A percentile compares a stretch with the other conserved stretches of the same genome.
Conservation (phyloP, 30 jellyfish, hydroid and myxozoan species). For the Haliclystus octoradiatus region DNA sequence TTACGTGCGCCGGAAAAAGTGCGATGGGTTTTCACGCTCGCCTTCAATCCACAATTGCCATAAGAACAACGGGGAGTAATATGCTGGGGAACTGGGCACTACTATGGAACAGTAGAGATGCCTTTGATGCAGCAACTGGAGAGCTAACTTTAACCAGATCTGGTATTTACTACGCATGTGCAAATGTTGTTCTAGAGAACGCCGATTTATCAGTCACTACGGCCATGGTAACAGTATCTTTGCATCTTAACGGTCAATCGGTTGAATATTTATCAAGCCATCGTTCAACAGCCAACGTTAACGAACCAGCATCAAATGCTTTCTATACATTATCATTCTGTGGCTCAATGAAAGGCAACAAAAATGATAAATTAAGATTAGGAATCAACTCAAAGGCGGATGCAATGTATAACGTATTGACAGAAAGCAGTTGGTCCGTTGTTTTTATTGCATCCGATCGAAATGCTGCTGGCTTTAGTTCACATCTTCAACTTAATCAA, state of each 20-base stretch:
- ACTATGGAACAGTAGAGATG: constrained; percentile 9
- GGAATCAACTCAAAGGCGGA: constrained; percentile 24
- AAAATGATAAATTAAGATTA: constrained; percentile 12
- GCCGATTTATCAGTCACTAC: constrained; percentile 32
- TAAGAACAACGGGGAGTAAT: constrained; percentile 15
- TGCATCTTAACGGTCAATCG: constrained; percentile 17
- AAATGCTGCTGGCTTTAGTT: constrained; percentile 22
- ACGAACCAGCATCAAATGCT: constrained; percentile 10
- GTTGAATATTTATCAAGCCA: constrained; percentile 37
- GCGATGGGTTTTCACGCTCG: constrained; percentile 41
- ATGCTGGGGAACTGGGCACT: constrained; percentile 20
- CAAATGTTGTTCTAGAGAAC: constrained; percentile 41
- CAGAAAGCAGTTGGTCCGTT: constrained; percentile 68
- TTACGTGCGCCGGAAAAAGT: constrained; percentile 55
- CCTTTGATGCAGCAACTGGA: constrained; percentile 26
- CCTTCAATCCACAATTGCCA: not conserved
- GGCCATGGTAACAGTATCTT: constrained; percentile 12
- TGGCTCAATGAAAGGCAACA: constrained; percentile 68
- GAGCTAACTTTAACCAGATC: constrained; percentile 26
- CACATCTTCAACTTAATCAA: not conserved
- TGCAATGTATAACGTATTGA: constrained; percentile 5
- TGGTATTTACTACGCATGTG: constrained; percentile 69
- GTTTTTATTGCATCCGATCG: constrained; percentile 38
- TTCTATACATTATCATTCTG: constrained; percentile 50
- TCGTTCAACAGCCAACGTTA: constrained; percentile 25